Base-by-base conservation (phyloP, 1,140 invertebrate species). In the Nephila pilipes region DNA sequence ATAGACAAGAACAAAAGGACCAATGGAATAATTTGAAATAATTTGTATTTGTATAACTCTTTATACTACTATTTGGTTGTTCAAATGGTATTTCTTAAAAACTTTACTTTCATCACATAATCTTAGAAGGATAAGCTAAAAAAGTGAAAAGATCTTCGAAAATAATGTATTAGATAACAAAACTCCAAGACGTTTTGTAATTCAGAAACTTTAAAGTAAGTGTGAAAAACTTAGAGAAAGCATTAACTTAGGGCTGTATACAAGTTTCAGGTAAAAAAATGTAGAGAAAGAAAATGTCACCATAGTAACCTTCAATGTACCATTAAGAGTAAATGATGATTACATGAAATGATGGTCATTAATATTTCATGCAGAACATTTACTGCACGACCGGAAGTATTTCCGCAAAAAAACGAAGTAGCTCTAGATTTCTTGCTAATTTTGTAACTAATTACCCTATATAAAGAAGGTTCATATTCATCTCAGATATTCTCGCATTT, bases 301-400 rank as follows among this genome's bases (percentile, higher is more conserved):
- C 46, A 81, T 81, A 55, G 80, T 2, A 22, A 54, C 80, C 20
- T 81, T 81, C 36, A 81, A 81, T 81, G 22, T 18, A 81, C n/a
- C 22, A 81, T 81, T 81, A 81, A 81, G 80, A 75, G 46, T 16
- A 81, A 81, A 81, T 81, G 80, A 54, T 54, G 80, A 55, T 55
- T 81, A 81, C 38, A 81, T 22, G 80, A 3, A 46, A 81, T 81
- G 69, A 22, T 81, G 29, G 14, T 81, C 79, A n/a, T 81, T 55
- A 81, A 14, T 81, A 81, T 81, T 81, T 81, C 46, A 81, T 46
- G 46, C 46, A 81, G 46, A 46, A 25, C 46, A 81, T 81, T 81
- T 81, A 81, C 4, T 36, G 80, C 38, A 81, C 22, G 38, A 22
- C 80, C 46, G 46, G 29, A 36, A 75, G 12, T 75, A 32, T 75